Base-by-base conservation (phyloP, 1,140 invertebrate genomes). In the Patella vulgata region DNA sequence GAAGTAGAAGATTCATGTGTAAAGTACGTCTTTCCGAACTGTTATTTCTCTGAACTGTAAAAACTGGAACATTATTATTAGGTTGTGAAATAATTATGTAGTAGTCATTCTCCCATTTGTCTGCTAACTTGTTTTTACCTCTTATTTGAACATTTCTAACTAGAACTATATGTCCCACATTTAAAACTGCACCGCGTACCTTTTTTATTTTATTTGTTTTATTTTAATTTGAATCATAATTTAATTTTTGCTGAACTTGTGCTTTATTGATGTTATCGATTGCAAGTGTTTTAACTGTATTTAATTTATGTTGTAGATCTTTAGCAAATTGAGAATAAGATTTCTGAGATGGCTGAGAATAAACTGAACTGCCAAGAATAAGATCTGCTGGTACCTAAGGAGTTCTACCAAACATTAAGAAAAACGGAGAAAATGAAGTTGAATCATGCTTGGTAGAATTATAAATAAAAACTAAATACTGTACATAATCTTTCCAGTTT, bases 361-460 rank as follows among this genome's bases (percentile, higher is more conserved):
- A n/a, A n/a, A n/a, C n/a, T n/a, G n/a, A n/a, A n/a, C n/a, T n/a
- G n/a, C 53, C 57, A 30, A 76, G 33, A 3, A 31, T 25, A 6
- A 56, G 36, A 42, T 75, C 74, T 14, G 69, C 48, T 12, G 68
- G 56, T 5, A 72, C 27, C 12, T 48, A 39, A 17, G 71, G 51
- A 44, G 78, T 55, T 31, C 65, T n/a, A 28, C 77, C 78, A 60
- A 77, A 71, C 23, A 79, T 33, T 1, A 80, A 25, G 31, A 39
- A 74, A 50, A 71, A 78, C 3, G 73, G 70, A n/a, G 59, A 61
- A 11, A 68, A 55, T 27, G 58, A 43, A n/a, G 74, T 76, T 6
- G 62, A 40, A 4, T 53, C 57, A 44, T 80, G 68, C 11, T 46
- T 48, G 4, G 54, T 55, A 14, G 63, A 54, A 68, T 74, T 74